Evolutionary conservation across 2,888 invertebrate genomes (phyloP).

Genomic region (Entomobrya proxima): DNA sequence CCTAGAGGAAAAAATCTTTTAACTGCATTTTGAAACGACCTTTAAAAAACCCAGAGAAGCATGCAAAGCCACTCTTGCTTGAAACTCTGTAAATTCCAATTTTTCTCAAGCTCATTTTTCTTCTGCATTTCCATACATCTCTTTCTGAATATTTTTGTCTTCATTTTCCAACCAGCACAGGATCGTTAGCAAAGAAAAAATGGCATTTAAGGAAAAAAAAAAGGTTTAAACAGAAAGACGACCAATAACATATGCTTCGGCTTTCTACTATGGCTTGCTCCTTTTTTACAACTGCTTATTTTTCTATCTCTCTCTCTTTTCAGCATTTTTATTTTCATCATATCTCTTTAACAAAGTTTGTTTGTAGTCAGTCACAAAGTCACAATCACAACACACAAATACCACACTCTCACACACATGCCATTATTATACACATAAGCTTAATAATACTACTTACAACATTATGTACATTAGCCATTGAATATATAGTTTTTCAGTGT

Average conservation of each 20-base stretch:
- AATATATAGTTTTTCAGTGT: background rate
- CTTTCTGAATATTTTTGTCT: constrained; percentile 17
- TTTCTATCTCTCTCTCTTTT: no score
- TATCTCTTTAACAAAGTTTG: constrained; percentile 8
- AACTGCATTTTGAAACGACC: no score
- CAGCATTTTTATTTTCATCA: background rate
- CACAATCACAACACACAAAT: constrained; percentile 38
- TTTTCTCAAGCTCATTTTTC: constrained; percentile 3
- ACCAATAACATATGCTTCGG: background rate
- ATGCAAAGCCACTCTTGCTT: background rate
- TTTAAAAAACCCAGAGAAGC: background rate
- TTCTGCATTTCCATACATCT: background rate
- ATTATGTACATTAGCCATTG: background rate
- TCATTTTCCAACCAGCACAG: background rate
- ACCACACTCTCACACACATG: no score
- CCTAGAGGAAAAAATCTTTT: no score
- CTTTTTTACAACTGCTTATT: constrained; percentile 8
- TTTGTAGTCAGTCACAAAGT: constrained; percentile 30
- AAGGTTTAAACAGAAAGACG: background rate
- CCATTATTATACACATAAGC: background rate
- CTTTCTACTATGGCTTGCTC: background rate
- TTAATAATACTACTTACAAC: constrained; percentile 19
- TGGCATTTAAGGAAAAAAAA: background rate
- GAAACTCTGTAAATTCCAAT: background rate
- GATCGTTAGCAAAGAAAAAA: constrained; percentile 14